Percentiles rank a stretch among this genome's conserved stretches.
Evolutionary conservation across 2,797 vertebrate species (phyloP).

Genomic region (Novumbra hubbsi): DNA sequence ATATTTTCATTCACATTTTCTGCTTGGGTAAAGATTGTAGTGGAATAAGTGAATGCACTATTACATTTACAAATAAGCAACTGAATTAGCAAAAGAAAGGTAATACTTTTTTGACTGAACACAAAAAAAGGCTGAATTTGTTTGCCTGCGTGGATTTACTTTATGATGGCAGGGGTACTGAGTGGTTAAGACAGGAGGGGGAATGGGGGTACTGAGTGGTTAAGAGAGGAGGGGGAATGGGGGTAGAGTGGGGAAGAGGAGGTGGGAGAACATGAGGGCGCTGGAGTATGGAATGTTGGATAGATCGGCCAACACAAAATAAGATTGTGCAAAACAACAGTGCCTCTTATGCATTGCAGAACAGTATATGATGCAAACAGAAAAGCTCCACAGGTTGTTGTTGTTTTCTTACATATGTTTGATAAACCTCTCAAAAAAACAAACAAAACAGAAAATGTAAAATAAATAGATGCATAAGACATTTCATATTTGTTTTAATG

Average conservation of each 20-base stretch:
- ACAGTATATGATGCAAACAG: conserved; percentile 57
- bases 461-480: conserved; percentile 94
- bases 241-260: conserved; percentile 12
- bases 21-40: conserved; percentile 21
- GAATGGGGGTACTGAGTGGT: conserved; percentile 4
- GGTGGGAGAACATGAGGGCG: background rate
- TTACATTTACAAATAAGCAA: conserved; percentile 24
- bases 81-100: conserved; percentile 28
- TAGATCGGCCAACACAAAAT: conserved; percentile 38
- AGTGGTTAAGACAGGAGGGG: conserved; percentile 28
- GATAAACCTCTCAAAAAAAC: conserved; percentile 63
- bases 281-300: conserved; percentile 70
- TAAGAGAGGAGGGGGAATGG: conserved; percentile 21
- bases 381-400: conserved; percentile 48
- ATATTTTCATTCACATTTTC: conserved; percentile 36
- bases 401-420: conserved; percentile 60
- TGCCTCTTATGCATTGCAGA: conserved; percentile 46
- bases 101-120: conserved; percentile 30
- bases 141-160: conserved; percentile 19
- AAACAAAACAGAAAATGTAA: conserved; percentile 74
- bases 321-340: conserved; percentile 42
- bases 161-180: conserved; percentile 19
- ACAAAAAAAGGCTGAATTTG: conserved; percentile 37
- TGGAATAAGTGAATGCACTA: conserved; percentile 14
- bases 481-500: conserved; percentile 82